phyloP scores from a whole-genome alignment of 2,797 vertebrate genomes.

The Enteromius argenteus region DNA sequence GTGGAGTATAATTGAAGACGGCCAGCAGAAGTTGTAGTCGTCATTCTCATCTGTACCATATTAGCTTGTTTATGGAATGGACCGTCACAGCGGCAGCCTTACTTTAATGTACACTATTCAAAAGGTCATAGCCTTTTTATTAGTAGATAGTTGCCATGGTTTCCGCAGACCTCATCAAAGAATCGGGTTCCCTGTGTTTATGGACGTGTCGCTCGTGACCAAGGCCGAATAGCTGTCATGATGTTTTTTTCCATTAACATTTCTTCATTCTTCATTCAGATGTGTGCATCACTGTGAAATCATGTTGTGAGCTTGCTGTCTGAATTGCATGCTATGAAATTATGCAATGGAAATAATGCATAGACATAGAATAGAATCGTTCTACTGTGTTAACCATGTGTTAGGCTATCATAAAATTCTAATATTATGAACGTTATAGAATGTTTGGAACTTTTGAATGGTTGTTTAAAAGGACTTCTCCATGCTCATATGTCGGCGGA shows the following conservation, averaged over 20 bases:
- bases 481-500: too few relatives aligned
- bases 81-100: slow-evolving; percentile 12
- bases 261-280: neutral
- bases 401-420: neutral
- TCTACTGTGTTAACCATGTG: neutral
- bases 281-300: neutral
- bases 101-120: slow-evolving; percentile 39
- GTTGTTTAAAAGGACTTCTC: neutral
- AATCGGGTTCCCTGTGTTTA: slow-evolving; percentile 16
- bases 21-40: neutral
- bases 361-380: neutral
- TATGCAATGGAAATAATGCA: neutral
- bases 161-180: slow-evolving; percentile 25
- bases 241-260: neutral
- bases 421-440: neutral
- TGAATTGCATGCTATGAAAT: neutral
- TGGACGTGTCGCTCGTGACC: neutral
- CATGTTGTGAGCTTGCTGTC: neutral
- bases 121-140: slow-evolving; percentile 48
- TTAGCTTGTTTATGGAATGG: slow-evolving; percentile 22
- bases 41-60: slow-evolving; percentile 13
- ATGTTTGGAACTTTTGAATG: neutral
- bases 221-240: neutral
- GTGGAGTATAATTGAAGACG: neutral
- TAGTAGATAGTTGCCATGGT: slow-evolving; percentile 43